Base-by-base conservation (phyloP, 2,888 invertebrate genomes). In the Aquatica leii region DNA sequence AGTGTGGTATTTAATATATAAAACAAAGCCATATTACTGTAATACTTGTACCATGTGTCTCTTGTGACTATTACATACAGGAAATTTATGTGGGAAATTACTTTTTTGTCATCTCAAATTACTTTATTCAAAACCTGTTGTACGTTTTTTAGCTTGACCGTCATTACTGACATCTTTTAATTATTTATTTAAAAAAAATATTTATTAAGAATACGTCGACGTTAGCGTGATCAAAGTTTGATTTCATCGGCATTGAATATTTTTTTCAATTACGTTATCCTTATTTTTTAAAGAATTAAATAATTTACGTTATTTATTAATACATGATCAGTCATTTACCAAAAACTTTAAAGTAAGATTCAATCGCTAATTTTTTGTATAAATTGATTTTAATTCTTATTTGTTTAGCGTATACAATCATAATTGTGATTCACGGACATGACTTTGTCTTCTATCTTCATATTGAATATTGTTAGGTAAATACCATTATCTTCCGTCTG, bases 401-500 rank as follows among this genome's bases (percentile, higher is more conserved):
- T 62, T 62, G 35, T 52, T 52, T 62, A 61, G 50, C 50, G 49
- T 43, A 52, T 37, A 62, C 58, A 53, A 58, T 63, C 58, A 58
- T 54, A 20, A 34, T 53, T 56, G 52, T 64, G 64, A 64, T 64
- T 62, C 62, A 59, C 24, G 41, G 58, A 49, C 58, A 37, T 14
- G 50, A 18, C 41, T 40, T 37, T 31, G 9, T 31, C 2, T 37
- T 9, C 4, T 11, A 11, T 37, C 37, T 12, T n/a, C 55, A 59
- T 60, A 60, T 59, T 50, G 62, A 62, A 74, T 74, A 73, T 75
- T 74, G 74, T 76, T 74, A 73, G 73, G 77, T 74, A 78, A 78
- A 78, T 74, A 78, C 74, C 75, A 76, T 77, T 77, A 78, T 77
- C 77, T 74, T 75, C 76, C 75, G 77, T 76, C 76, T 77, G 75